A percentile compares a stretch with the other conserved stretches of the same genome.
Evolutionary conservation across 2,113 vertebrate species (phyloP).

Genomic region (Labrus mixtus): DNA sequence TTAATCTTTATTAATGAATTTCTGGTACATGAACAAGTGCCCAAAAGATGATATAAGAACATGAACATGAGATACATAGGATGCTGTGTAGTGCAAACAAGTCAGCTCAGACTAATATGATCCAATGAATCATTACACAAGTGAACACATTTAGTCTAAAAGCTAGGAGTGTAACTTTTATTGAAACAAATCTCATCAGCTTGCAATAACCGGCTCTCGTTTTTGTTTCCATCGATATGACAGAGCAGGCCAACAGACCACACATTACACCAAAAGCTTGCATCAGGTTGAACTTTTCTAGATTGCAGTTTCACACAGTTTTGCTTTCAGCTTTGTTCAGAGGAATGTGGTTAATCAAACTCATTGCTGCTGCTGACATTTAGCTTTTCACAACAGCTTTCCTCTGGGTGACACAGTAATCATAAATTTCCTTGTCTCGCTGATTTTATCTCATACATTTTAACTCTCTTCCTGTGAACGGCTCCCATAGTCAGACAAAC

Average conservation of each 20-base stretch:
- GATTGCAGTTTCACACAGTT: not conserved
- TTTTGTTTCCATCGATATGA: not conserved
- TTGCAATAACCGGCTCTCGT: not conserved
- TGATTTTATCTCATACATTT: slow-evolving; percentile 61
- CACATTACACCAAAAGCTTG: not conserved
- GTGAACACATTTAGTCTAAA: too few species aligned
- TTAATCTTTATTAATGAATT: too few species aligned
- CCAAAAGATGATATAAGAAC: too few species aligned
- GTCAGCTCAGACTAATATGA: too few species aligned
- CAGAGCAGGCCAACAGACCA: not conserved
- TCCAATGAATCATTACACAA: too few species aligned
- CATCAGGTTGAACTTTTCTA: not conserved
- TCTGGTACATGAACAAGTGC: too few species aligned
- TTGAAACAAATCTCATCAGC: not conserved
- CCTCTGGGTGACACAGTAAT: slow-evolving; percentile 61
- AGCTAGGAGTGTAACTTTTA: too few species aligned
- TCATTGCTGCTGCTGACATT: slow-evolving; percentile 58
- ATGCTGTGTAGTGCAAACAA: too few species aligned
- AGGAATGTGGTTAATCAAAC: slow-evolving; percentile 63
- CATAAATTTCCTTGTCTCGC: slow-evolving; percentile 57
- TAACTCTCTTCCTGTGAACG: slow-evolving; percentile 19
- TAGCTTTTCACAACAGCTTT: slow-evolving; percentile 62
- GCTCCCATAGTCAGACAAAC: slow-evolving; percentile 53
- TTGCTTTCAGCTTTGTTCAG: slow-evolving; percentile 47
- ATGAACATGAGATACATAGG: too few species aligned